These are phyloP conservation scores for Mus minutoides DNA, from an alignment of 2,797 vertebrate species.

Conservation along the genomic window DNA sequence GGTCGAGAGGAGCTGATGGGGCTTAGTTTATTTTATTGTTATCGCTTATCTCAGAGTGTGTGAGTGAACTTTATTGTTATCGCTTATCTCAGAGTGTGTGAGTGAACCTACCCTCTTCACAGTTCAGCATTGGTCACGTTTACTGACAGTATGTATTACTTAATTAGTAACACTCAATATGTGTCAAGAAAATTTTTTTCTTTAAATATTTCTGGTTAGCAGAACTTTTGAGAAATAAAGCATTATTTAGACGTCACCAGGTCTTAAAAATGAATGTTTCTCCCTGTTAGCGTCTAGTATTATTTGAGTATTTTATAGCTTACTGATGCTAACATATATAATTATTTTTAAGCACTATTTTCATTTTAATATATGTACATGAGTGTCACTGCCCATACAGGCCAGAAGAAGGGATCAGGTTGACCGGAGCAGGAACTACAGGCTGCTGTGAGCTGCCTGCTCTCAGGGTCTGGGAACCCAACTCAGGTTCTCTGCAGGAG, in stretches of 20 bases:
- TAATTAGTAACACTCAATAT: not conserved
- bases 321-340: not conserved
- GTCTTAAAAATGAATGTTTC: not conserved
- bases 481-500: no score
- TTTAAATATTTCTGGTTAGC: not conserved
- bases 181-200: not conserved
- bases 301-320: not conserved
- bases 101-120: not conserved
- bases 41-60: not conserved
- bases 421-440: not conserved
- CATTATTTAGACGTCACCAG: slow-evolving; percentile 1
- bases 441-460: not conserved
- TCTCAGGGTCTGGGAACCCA: not conserved
- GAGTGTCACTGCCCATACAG: not conserved
- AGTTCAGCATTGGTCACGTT: not conserved
- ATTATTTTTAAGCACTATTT: not conserved
- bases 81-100: not conserved
- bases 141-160: not conserved
- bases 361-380: not conserved
- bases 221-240: slow-evolving; percentile 35
- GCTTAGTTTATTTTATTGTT: not conserved
- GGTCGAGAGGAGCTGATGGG: not conserved
- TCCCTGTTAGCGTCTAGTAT: not conserved
- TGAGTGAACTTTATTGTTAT: not conserved
- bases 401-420: not conserved